Evolutionary conservation across 2,888 invertebrate genomes (phyloP), one percentile per base, ranked within the genome.

Genomic region (Rotaria macrura): DNA sequence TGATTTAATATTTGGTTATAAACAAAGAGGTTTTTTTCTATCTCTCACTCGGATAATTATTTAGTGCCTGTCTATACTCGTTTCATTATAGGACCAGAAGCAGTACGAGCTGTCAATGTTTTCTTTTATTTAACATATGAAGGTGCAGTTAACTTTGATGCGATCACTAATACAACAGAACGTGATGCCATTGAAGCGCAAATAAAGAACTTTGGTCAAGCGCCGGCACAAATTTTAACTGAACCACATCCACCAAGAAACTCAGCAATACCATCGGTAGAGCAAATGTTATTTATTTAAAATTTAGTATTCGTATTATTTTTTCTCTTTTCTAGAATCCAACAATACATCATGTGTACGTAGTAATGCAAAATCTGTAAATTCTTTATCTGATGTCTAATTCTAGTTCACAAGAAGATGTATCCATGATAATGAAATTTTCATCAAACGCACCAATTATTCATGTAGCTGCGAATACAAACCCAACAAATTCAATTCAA

Each of bases 61-160:
- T 14, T 65, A n/a, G n/a, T n/a, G n/a, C n/a, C n/a, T n/a, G n/a
- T n/a, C n/a, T n/a, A n/a, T n/a, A n/a, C n/a, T n/a, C n/a, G n/a
- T n/a, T n/a, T n/a, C n/a, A 10, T 79, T 40, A 6, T 43, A 88
- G 92, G 97, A 79, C 97, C 98, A 0, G 97, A 98, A 92, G 98
- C 98, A 2, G 94, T 98, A 55, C 93, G 98, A 85, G 96, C 98
- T 4, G 97, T 97, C 29, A 99, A 99, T 92, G 97, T 99, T 34
- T 99, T 99, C 92, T 99, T 99, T 92, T 98, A 99, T 92, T 93
- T 99, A 87, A 99, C 99, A 0, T 99, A 99, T 91, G 99, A 99
- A 91, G 98, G 98, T 85, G 96, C 95, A 88, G 96, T 97, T 3
- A 95, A 98, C 87, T 93, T 98, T 88, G 96, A 97, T 87, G 93